These are phyloP conservation scores for Sceloporus undulatus DNA, from an alignment of 2,113 vertebrate genomes.

Conservation along the genomic window DNA sequence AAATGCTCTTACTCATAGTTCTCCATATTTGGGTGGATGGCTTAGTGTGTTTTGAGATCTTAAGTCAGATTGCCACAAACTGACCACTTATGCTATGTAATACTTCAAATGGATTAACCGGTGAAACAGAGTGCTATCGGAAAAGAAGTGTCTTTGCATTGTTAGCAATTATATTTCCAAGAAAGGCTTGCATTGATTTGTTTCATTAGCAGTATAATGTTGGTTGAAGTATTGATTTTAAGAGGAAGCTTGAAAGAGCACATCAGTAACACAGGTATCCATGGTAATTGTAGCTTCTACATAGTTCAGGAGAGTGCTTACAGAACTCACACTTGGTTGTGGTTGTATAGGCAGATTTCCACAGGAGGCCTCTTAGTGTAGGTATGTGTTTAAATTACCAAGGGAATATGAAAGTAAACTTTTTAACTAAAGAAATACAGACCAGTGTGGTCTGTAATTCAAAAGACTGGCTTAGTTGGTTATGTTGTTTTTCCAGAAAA, in stretches of 20 bases:
- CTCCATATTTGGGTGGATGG: too few species aligned
- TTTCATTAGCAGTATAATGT: not conserved
- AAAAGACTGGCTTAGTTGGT: conserved; percentile 38
- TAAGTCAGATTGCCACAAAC: not conserved
- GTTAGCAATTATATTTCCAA: not conserved
- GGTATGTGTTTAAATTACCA: conserved; percentile 22
- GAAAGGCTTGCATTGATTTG: not conserved
- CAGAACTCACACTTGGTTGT: not conserved
- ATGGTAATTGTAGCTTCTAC: not conserved
- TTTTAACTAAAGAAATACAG: conserved; percentile 22
- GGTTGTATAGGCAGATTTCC: conserved; percentile 17
- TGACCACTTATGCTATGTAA: not conserved
- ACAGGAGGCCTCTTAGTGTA: conserved; percentile 24
- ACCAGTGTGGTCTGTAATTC: conserved; percentile 14
- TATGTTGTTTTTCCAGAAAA: not conserved
- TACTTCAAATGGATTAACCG: not conserved
- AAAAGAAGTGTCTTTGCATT: not conserved
- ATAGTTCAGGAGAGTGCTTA: not conserved
- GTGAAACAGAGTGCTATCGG: not conserved
- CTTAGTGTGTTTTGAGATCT: too few species aligned
- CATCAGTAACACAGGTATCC: not conserved
- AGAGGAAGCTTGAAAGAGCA: conserved; percentile 5
- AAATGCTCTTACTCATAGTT: too few species aligned
- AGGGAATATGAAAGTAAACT: conserved; percentile 25
- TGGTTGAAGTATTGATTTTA: not conserved